Conservation (phyloP, 1,140 invertebrate genomes). For the Drosophila pruinosa region DNA sequence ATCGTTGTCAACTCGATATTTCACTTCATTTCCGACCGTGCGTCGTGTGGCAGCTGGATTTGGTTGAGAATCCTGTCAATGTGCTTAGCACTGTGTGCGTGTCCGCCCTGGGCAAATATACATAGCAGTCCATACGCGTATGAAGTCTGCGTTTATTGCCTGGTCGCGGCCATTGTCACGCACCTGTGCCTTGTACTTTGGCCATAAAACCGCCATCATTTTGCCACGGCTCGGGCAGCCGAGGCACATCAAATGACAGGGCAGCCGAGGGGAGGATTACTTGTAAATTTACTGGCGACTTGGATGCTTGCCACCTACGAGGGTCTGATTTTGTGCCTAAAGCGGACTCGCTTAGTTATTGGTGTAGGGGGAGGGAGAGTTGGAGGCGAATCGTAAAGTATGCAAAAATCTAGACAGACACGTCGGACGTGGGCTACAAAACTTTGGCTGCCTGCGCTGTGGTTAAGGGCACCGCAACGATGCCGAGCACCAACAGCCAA, state of each 20-base stretch:
- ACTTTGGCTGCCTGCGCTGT: conserved; percentile 47
- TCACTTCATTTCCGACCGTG: conserved; percentile 54
- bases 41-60: conserved; percentile 40
- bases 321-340: not conserved
- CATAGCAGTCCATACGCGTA: not conserved
- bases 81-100: not conserved
- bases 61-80: conserved; percentile 17
- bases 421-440: conserved; percentile 46
- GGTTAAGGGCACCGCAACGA: conserved; percentile 51
- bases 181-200: conserved; percentile 47
- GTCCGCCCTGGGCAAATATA: not conserved
- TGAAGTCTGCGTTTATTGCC: conserved; percentile 24
- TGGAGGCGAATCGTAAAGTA: conserved; percentile 35
- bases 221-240: not conserved
- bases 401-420: conserved; percentile 60
- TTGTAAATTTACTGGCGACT: conserved; percentile 37
- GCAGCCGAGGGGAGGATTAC: conserved; percentile 8
- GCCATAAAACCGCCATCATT: conserved; percentile 49
- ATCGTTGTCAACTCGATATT: conserved; percentile 60
- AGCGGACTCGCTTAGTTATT: not conserved
- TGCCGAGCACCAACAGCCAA: conserved; percentile 8
- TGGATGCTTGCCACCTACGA: not conserved
- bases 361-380: not conserved
- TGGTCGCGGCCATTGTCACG: conserved; percentile 56
- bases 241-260: conserved; percentile 36